Base-by-base conservation (phyloP, 1,140 invertebrate species). In the Mamestra configurata region DNA sequence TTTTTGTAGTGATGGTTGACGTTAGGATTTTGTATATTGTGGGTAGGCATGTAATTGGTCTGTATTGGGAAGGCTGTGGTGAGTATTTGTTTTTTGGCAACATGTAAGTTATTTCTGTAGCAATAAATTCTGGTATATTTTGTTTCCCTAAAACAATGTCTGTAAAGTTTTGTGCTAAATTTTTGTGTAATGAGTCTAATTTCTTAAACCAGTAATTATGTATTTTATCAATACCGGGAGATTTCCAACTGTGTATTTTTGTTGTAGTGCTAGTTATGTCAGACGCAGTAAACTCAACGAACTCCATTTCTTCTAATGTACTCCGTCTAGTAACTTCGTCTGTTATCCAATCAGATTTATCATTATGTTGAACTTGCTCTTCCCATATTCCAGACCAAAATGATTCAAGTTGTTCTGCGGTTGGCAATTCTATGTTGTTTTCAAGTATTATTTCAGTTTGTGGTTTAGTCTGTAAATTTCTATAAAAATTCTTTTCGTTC, bases 391-490 rank as follows among this genome's bases (percentile, higher is more conserved):
- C n/a, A n/a, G n/a, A n/a, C n/a, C n/a, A n/a, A n/a, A n/a, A n/a
- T n/a, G n/a, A n/a, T n/a, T n/a, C 8, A 18, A 8, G 7, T 37
- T 15, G 43, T 68, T 31, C 59, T n/a, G 10, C 15, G 8, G 15
- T 15, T 1, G 59, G 24, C 35, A 35, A 10, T 7, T 40, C 6
- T 64, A 8, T 22, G 64, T 22, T 68, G 5, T 66, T 24, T 11
- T 31, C 10, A 4, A 4, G 31, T 31, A 24, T 1, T 27, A 1
- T 27, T 0, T 59, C 13, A 11, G 5, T 11, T 0, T 59, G 7
- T 31, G 22, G 1, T 59, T 24, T 46, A n/a, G n/a, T n/a, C 1
- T 18, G 13, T 18, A 72, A n/a, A 10, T 80, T 70, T 24, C 71
- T 72, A 31, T 79, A 84, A 22, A n/a, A n/a, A n/a, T n/a, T n/a